These are phyloP conservation scores for Thelaira solivaga DNA, from an alignment of 2,888 invertebrate genomes.

Conservation along the genomic window DNA sequence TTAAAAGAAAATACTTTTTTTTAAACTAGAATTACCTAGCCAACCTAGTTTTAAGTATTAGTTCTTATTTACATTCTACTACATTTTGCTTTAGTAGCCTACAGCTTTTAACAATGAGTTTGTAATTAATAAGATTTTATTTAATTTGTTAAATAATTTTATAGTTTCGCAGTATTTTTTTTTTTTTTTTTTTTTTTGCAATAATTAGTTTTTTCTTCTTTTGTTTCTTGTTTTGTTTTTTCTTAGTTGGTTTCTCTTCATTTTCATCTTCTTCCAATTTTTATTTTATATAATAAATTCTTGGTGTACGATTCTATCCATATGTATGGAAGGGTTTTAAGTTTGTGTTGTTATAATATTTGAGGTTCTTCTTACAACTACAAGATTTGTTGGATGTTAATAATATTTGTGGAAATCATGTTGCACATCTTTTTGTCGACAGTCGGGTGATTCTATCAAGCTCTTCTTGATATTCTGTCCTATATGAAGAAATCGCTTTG, in stretches of 20 bases:
- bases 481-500: too few species aligned
- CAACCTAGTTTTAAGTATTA: too few species aligned
- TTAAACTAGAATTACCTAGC: too few species aligned
- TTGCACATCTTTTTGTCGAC: slow-evolving; percentile 92
- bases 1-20: too few species aligned
- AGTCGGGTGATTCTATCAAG: slow-evolving; percentile 98
- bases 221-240: slow-evolving; percentile 20
- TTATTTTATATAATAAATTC: slow-evolving; percentile 62
- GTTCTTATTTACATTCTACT: too few species aligned
- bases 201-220: slow-evolving; percentile 38
- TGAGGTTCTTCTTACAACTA: slow-evolving; percentile 61
- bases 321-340: slow-evolving; percentile 42
- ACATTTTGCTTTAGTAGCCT: too few species aligned
- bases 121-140: slow-evolving; percentile 37
- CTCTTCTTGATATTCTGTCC: slow-evolving; percentile 97
- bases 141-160: slow-evolving; percentile 58
- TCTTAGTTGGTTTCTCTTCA: slow-evolving; percentile 18
- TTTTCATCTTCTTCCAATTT: too few species aligned
- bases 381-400: slow-evolving; percentile 57
- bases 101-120: too few species aligned
- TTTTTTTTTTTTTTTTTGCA: too few species aligned
- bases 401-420: slow-evolving; percentile 73
- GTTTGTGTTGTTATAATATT: slow-evolving; percentile 58
- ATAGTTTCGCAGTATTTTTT: slow-evolving; percentile 49
- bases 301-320: slow-evolving; percentile 61